Conservation (phyloP, 2,113 vertebrate genomes). For the Pelecanoides urinatrix region DNA sequence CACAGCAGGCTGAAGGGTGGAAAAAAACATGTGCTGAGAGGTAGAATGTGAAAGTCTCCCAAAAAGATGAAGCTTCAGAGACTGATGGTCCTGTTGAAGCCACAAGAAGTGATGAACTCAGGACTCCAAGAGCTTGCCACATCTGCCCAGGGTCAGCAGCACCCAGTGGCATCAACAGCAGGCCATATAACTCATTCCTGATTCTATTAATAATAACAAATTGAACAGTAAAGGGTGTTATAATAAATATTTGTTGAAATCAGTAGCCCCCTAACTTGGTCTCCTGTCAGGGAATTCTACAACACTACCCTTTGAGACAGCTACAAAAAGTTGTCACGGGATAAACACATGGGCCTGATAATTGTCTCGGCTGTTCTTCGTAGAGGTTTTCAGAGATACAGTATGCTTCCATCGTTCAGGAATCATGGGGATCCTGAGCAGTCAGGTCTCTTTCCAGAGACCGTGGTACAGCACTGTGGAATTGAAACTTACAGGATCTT, state of each 20-base stretch:
- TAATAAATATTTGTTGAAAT: not conserved
- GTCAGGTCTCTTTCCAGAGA: not conserved
- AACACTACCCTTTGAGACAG: not conserved
- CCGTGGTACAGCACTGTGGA: fast-evolving
- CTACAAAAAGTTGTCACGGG: not conserved
- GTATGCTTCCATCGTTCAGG: not conserved
- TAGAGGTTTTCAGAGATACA: not conserved
- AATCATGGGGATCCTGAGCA: not conserved
- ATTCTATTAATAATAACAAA: not conserved
- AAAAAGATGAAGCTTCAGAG: not conserved
- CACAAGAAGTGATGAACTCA: not conserved
- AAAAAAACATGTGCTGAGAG: not conserved
- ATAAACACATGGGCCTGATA: not conserved
- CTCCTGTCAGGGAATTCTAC: not conserved
- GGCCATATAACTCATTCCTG: not conserved
- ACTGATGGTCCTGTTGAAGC: not conserved
- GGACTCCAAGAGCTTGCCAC: not conserved
- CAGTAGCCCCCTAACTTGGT: not conserved
- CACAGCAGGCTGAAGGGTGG: not conserved
- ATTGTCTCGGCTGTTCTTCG: not conserved
- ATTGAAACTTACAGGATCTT: not conserved
- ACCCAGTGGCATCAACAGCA: not conserved
- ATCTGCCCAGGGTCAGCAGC: not conserved
- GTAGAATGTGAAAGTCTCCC: not conserved
- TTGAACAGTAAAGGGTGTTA: not conserved